Conservation (phyloP, 2,113 vertebrate species). For the Rousettus leschenaultii region DNA sequence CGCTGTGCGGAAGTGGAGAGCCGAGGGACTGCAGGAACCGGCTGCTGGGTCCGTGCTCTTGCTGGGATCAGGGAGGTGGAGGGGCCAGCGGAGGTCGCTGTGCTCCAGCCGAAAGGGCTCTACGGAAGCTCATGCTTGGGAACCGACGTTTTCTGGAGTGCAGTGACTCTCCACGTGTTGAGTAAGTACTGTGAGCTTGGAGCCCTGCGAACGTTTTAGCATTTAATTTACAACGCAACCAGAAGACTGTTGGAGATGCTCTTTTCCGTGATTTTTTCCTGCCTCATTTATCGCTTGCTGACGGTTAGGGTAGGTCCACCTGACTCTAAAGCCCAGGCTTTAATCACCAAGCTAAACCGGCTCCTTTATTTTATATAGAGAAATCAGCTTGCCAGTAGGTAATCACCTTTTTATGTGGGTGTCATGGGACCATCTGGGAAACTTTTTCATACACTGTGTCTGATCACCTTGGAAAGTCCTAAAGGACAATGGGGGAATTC, state of each 20-base stretch:
- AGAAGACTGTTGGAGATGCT: not conserved
- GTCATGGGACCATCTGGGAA: not conserved
- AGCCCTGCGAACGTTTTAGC: not conserved
- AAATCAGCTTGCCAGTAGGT: not conserved
- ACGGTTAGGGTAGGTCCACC: not conserved
- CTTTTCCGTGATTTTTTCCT: not conserved
- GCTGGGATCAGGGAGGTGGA: accelerated
- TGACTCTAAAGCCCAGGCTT: not conserved
- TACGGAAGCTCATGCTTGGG: accelerated
- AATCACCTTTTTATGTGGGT: not conserved
- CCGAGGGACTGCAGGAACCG: accelerated
- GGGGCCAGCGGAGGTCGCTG: accelerated
- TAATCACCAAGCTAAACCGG: not conserved
- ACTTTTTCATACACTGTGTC: not conserved
- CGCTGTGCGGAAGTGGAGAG: accelerated
- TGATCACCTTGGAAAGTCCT: not conserved
- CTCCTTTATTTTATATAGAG: not conserved
- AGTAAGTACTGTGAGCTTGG: not conserved
- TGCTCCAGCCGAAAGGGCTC: accelerated
- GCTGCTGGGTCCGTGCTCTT: accelerated
- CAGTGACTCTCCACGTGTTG: too few species aligned
- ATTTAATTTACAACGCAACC: not conserved
- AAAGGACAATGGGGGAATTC: not conserved
- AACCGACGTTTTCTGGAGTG: accelerated
- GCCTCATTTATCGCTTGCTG: not conserved